Conservation (phyloP, 1,140 invertebrate species). For the Pogonus chalceus region DNA sequence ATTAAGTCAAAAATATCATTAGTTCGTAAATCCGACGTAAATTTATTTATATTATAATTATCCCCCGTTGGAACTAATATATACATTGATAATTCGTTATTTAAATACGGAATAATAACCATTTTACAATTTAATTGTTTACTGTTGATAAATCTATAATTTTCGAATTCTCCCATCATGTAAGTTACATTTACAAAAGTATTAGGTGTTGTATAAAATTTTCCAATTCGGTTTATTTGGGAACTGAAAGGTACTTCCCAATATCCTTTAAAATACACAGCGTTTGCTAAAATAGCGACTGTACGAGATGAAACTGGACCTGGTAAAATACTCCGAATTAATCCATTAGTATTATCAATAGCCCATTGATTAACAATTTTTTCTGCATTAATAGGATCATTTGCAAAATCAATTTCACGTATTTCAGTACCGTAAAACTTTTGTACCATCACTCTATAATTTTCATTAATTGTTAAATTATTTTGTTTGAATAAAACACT, state of each 20-base stretch:
- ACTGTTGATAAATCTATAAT: conserved; percentile 21
- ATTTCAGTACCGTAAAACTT: conserved; percentile 36
- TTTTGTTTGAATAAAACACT: conserved; percentile 44
- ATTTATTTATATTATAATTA: conserved; percentile 22
- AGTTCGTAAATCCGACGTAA: conserved; percentile 14
- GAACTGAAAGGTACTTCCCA: conserved; percentile 56
- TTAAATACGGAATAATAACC: conserved; percentile 22
- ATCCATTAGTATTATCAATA: conserved; percentile 41
- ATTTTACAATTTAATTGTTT: conserved; percentile 18
- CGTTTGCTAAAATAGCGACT: conserved; percentile 53
- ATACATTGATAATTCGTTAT: conserved; percentile 24
- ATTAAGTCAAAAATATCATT: conserved; percentile 17
- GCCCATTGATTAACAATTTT: conserved; percentile 54
- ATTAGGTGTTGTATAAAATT: conserved; percentile 39
- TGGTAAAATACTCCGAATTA: conserved; percentile 43
- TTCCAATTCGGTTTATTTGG: conserved; percentile 36
- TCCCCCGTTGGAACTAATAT: conserved; percentile 20
- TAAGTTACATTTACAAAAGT: conserved; percentile 17
- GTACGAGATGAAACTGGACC: conserved; percentile 31
- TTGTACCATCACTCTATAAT: conserved; percentile 35
- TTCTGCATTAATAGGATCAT: conserved; percentile 28
- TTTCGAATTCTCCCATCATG: conserved; percentile 19
- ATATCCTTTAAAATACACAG: conserved; percentile 61
- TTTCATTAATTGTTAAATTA: conserved; percentile 33
- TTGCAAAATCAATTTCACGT: conserved; percentile 39